Base-by-base conservation (phyloP, 2,888 invertebrate species). In the Hydrotaea diabolus region DNA sequence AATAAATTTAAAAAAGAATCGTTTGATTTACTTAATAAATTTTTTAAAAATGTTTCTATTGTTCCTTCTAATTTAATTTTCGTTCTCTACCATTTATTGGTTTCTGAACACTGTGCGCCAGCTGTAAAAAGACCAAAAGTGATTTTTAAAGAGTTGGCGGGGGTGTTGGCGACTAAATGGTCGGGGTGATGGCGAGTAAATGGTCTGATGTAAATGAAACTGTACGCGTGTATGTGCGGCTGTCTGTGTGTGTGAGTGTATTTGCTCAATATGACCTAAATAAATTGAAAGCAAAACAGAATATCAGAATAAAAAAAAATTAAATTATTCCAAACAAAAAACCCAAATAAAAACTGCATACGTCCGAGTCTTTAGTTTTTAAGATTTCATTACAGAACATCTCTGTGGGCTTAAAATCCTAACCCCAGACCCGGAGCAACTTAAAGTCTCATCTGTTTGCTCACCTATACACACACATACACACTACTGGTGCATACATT, bases 181-280 rank as follows among this genome's bases (percentile, higher is more conserved):
- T 26, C 1, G 15, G 26, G 17, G 19, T 26, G 9, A 31, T 23
- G 62, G 62, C 19, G 13, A 13, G 2, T n/a, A n/a, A n/a, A n/a
- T 15, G 31, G 49, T 62, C n/a, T 31, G 31, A 39, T 62, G 62
- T n/a, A 13, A 31, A 31, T 31, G 7, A 2, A 31, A 2, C 2
- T 31, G 31, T 7, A 31, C 7, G 2, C 7, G 7, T 31, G 31
- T 31, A 31, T 31, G 31, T 31, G 31, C 31, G 31, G 2, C 3
- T 31, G 31, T 31, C 3, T 31, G 7, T 31, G 31, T 2, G 31
- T 31, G 31, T 31, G 31, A 4, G 31, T 59, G 15, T 36, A 31
- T 62, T 62, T 31, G 26, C 46, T 69, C 15, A 69, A 69, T 21
- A 69, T 69, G 69, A 69, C 69, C 69, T n/a, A 69, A 69, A 69